Evolutionary conservation across 1,140 invertebrate genomes (phyloP).

Genomic region (Drusus annulatus): DNA sequence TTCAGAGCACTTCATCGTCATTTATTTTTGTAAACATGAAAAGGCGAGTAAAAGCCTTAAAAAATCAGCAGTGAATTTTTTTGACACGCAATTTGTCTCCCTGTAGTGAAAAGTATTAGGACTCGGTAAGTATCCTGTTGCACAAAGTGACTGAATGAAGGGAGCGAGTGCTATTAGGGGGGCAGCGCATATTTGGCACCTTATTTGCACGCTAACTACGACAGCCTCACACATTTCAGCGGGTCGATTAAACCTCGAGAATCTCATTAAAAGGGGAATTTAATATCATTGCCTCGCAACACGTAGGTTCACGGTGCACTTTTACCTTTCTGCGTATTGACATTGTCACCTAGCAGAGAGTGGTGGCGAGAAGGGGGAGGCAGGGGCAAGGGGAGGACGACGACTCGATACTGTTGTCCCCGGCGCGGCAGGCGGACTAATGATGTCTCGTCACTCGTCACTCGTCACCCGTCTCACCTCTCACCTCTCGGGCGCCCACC

Average conservation of each 20-base stretch:
- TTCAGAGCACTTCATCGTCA: no score
- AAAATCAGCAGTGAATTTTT: background rate
- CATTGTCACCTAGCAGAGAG: constrained; percentile 12
- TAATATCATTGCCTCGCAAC: background rate
- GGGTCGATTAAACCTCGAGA: background rate
- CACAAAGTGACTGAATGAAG: constrained; percentile 40
- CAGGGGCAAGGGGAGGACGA: background rate
- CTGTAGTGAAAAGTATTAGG: background rate
- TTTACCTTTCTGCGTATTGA: constrained; percentile 12
- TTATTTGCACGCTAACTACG: constrained; percentile 46
- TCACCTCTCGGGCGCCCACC: no score
- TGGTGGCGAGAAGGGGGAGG: no score
- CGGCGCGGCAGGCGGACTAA: background rate
- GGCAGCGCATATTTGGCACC: no score
- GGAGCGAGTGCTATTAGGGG: no score
- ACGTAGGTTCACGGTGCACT: background rate
- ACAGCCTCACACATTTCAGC: constrained; percentile 25
- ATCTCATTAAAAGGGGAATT: constrained; percentile 14
- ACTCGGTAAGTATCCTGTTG: constrained; percentile 49
- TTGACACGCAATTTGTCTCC: constrained; percentile 20
- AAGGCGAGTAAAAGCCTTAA: background rate
- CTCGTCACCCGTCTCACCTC: no score
- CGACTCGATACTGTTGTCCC: constrained; percentile 27
- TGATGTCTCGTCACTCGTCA: constrained; percentile 37
- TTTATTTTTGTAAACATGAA: background rate